Evolutionary conservation across 30 jellyfish, hydroid and myxozoan species (phyloP).

Genomic region (Catostylus mosaicus): DNA sequence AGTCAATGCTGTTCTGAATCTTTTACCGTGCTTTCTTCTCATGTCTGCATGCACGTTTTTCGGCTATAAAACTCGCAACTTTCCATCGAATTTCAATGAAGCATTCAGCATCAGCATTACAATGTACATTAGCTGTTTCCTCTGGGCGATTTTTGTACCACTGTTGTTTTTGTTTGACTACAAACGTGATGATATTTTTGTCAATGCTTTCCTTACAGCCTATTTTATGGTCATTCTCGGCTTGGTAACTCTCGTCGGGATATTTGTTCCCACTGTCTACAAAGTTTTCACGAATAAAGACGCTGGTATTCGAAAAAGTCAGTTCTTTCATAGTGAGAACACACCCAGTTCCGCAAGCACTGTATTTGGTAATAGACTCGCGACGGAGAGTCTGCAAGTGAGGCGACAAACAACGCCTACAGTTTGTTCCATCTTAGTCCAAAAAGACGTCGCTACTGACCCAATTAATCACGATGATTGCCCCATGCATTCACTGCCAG

Average conservation of each 20-base stretch:
- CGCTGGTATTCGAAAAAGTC: background rate
- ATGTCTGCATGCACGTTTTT: constrained; percentile 84
- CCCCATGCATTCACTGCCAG: background rate
- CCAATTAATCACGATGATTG: background rate
- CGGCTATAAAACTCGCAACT: constrained; percentile 92
- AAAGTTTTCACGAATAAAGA: constrained; percentile 4
- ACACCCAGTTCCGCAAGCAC: constrained; percentile 11
- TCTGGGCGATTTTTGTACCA: constrained; percentile 77
- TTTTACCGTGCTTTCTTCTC: constrained; percentile 72
- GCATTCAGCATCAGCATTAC: constrained; percentile 89
- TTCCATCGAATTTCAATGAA: constrained; percentile 94
- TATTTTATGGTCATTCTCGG: constrained; percentile 49
- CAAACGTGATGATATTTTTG: constrained; percentile 22
- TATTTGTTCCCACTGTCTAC: constrained; percentile 60
- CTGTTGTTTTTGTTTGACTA: constrained; percentile 30
- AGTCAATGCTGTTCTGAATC: constrained; percentile 66
- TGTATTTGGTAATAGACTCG: constrained; percentile 1
- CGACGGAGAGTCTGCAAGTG: background rate
- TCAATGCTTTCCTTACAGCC: constrained; percentile 34
- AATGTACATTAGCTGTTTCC: constrained; percentile 89
- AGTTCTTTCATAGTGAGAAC: constrained; percentile 18
- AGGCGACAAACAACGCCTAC: background rate
- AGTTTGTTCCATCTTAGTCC: background rate
- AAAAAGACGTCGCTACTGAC: constrained; percentile 14
- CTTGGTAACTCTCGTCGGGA: constrained; percentile 54